A percentile compares a stretch with the other conserved stretches of the same genome.
Evolutionary conservation across 2,888 invertebrate genomes (phyloP).

Genomic region (Tetranychus piercei): DNA sequence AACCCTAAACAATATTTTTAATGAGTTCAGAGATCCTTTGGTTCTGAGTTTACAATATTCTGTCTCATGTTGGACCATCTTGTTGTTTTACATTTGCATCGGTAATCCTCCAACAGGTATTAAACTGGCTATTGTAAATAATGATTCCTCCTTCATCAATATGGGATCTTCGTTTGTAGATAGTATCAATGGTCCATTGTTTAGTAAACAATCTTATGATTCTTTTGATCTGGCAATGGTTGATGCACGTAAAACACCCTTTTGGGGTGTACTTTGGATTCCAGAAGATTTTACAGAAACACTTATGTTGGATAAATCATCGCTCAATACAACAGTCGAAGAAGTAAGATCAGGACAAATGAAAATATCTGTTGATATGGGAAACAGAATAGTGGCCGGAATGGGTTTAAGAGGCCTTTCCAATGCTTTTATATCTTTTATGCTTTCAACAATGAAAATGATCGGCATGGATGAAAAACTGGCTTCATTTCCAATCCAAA

Average conservation of each 20-base stretch:
- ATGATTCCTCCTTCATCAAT: background rate
- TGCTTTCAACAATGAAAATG: background rate
- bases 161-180: background rate
- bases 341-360: background rate
- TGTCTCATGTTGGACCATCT: background rate
- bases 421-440: background rate
- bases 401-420: background rate
- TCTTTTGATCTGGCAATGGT: background rate
- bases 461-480: background rate
- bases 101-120: background rate
- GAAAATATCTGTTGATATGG: constrained; percentile 1
- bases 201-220: background rate
- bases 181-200: background rate
- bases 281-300: background rate
- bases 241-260: background rate
- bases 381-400: background rate
- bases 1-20: background rate
- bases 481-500: background rate
- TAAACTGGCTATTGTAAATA: background rate
- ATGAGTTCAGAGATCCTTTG: background rate
- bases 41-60: background rate
- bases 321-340: background rate
- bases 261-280: background rate
- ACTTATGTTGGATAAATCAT: background rate
- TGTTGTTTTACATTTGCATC: background rate